These are phyloP conservation scores for Bombus pyrosoma DNA, from an alignment of 1,140 invertebrate genomes.

Conservation along the genomic window DNA sequence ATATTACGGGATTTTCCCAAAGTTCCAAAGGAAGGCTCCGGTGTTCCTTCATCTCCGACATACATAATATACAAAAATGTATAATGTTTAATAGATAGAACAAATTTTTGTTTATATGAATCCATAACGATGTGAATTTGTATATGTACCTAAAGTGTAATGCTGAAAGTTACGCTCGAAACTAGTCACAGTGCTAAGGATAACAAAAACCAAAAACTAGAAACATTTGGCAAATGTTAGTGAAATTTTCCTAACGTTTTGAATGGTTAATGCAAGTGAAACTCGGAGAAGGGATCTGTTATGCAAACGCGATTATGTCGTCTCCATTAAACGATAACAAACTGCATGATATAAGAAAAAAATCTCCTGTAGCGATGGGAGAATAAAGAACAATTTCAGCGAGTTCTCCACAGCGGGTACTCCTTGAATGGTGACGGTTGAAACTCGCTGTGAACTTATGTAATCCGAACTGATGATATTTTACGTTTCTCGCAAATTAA, in stretches of 20 bases:
- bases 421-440: background rate
- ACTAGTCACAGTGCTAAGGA: background rate
- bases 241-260: background rate
- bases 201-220: background rate
- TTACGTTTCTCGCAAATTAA: conserved; percentile 47
- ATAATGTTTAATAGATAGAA: background rate
- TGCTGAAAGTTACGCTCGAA: background rate
- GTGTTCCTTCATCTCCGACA: no score
- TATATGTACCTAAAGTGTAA: background rate
- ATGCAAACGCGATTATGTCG: background rate
- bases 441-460: background rate
- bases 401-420: background rate
- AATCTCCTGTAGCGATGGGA: background rate
- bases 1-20: no score
- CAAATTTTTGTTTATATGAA: background rate
- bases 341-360: background rate
- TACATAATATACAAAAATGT: background rate
- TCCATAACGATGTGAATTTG: background rate
- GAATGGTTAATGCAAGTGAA: background rate
- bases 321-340: conserved; percentile 5
- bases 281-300: background rate
- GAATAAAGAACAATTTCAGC: background rate
- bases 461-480: conserved; percentile 30
- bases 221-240: background rate
- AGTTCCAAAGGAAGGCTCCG: no score